Base-by-base conservation (phyloP, 2,888 invertebrate genomes). In the Seira musarum region DNA sequence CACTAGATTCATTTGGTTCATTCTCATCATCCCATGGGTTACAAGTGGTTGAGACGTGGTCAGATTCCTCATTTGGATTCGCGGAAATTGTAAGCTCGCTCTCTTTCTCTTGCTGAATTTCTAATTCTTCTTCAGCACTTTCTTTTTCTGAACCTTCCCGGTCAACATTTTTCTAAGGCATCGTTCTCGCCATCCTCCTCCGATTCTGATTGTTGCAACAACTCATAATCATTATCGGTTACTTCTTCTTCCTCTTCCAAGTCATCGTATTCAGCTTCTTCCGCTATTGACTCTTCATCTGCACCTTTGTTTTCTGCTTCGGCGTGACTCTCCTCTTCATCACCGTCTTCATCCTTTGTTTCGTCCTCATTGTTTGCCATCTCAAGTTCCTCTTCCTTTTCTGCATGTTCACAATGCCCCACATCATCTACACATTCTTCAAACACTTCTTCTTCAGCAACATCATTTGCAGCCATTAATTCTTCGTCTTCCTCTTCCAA, bases 281-380 rank as follows among this genome's bases (percentile, higher is more conserved):
- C 40, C 24, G 25, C 40, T 8, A 40, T 40, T 40, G 40, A 13
- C 8, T 65, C 25, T 24, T 79, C 69, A 15, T 78, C 66, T 24
- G 60, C 67, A 22, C 64, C 72, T 49, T 77, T 76, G 40, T 76
- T 53, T 17, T 25, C 49, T 68, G 25, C 22, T 46, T 19, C 53
- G n/a, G 22, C n/a, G 70, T 13, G 17, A 21, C n/a, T 72, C 49
- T 65, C 49, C 25, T 46, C 49, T 73, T 22, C 49, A 2, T 17
- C 49, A 35, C 60, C 24, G 6, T 72, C 60, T 19, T 35, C 60
- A 22, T 35, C 19, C 35, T 61, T 63, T n/a, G 22, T 35, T 49
- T 75, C 68, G n/a, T 53, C 49, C 13, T 49, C 24, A n/a, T 17
- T 24, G 24, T 22, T 69, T 25, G 24, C 63, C 0, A 10, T 22